Evolutionary conservation across 2,888 invertebrate species (phyloP).

Genomic region (Incurvaria masculella): DNA sequence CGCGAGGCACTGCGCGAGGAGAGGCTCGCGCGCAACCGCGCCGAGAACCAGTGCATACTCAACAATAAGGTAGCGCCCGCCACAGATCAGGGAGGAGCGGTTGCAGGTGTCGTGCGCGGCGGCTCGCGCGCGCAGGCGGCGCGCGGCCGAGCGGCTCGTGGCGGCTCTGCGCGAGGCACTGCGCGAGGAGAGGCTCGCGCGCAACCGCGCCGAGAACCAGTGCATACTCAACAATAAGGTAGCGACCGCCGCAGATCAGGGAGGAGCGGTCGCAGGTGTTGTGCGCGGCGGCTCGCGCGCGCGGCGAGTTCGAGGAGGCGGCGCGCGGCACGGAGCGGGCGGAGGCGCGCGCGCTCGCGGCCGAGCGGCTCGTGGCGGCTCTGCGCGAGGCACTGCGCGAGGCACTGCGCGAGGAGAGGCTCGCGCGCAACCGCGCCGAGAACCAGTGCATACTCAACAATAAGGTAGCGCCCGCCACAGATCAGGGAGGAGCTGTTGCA

Average conservation of each 20-base stretch:
- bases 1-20: slow-evolving; percentile 40
- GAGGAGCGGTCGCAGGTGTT: slow-evolving; percentile 35
- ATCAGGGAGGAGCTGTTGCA: slow-evolving; percentile 37
- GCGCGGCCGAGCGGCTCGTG: slow-evolving; percentile 31
- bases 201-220: slow-evolving; percentile 30
- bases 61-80: too few species aligned
- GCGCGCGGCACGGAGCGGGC: slow-evolving; percentile 24
- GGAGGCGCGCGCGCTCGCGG: slow-evolving; percentile 25
- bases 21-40: slow-evolving; percentile 26
- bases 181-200: slow-evolving; percentile 31
- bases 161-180: slow-evolving; percentile 35
- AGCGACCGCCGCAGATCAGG: too few species aligned
- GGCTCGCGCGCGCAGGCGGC: slow-evolving; percentile 22
- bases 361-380: slow-evolving; percentile 33
- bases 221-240: too few species aligned
- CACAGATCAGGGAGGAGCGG: slow-evolving; percentile 40
- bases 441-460: too few species aligned
- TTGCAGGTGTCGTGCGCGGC: slow-evolving; percentile 28
- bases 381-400: slow-evolving; percentile 37
- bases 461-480: too few species aligned
- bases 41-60: slow-evolving; percentile 26
- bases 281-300: slow-evolving; percentile 22
- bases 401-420: too few species aligned
- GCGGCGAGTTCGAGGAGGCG: slow-evolving; percentile 27
- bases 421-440: too few species aligned